Evolutionary conservation across 2,113 vertebrate genomes (phyloP), one percentile per base, ranked within the genome.

Genomic region (Thamnaconus septentrionalis): DNA sequence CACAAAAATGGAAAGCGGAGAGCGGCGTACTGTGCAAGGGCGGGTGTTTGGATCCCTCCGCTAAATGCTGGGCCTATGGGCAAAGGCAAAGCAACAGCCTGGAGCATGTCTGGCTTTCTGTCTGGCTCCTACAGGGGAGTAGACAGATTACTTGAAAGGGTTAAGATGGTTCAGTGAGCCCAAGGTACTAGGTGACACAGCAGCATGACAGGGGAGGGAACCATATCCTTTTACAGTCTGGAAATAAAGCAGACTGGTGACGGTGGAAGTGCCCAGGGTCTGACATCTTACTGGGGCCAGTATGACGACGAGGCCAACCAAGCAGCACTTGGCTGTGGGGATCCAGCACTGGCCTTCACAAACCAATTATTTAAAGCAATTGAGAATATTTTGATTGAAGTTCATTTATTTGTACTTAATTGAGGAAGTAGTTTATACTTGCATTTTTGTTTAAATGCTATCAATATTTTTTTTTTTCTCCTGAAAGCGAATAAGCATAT

Each of bases 191-290:
- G 78, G 66, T 75, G 81, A 78, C 74, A 76, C 65, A 75, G 58
- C 57, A 69, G 64, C 43, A 51, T 7, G 52, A 40, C 46, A 49
- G 53, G 64, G 57, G 69, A 31, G 76, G 58, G 57, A 10, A 41
- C 41, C 57, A 80, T 84, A 80, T 86, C 84, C 82, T 85, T 88
- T 89, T 86, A 87, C 84, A 89, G 87, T 82, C 82, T 85, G 81
- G 84, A 89, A 87, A 88, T 79, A 85, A 79, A 82, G 64, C 65
- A 58, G 64, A 55, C 53, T 60, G 61, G 58, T 46, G 54, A 56
- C 3, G 1, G 41, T 62, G 69, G 53, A 70, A 56, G 4, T 41
- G 44, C 45, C 69, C 62, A 1, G 4, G 6, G 59, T 64, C 73
- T 76, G 64, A 57, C 74, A 62, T 74, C 64, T 70, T 64, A 71